Evolutionary conservation across 1,140 invertebrate species (phyloP).

Genomic region (Mya arenaria): DNA sequence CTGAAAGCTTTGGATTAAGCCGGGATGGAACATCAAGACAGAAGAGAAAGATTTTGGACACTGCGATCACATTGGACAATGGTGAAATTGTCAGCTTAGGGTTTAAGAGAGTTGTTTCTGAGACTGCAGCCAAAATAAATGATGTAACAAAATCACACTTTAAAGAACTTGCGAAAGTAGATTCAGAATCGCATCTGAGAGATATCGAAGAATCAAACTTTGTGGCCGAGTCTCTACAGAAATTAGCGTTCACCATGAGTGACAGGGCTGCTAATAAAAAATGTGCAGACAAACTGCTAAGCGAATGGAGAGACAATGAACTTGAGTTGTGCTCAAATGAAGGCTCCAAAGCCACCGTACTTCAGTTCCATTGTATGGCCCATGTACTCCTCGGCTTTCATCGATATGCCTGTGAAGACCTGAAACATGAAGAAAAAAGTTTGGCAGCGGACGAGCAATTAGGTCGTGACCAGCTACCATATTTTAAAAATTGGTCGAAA

Average conservation of each 20-base stretch:
- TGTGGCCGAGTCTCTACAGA: background rate
- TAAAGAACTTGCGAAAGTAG: constrained; percentile 12
- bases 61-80: background rate
- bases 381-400: constrained; percentile 22
- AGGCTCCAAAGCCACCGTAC: background rate
- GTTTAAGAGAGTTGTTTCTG: background rate
- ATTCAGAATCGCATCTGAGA: background rate
- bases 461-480: constrained; percentile 21
- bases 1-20: constrained; percentile 36
- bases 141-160: constrained; percentile 25
- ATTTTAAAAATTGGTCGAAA: background rate
- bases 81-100: constrained; percentile 30
- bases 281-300: constrained; percentile 7
- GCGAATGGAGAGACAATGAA: constrained; percentile 27
- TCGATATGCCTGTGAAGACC: background rate
- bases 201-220: background rate
- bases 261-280: constrained; percentile 31
- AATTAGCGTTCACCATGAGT: constrained; percentile 27
- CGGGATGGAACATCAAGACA: constrained; percentile 23
- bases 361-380: constrained; percentile 42
- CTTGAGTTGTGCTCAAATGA: background rate
- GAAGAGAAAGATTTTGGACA: constrained; percentile 53
- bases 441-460: background rate
- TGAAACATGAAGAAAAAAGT: background rate
- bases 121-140: constrained; percentile 31